Evolutionary conservation across 2,888 invertebrate genomes (phyloP).

Genomic region (Prosopocoilus inquinatus): DNA sequence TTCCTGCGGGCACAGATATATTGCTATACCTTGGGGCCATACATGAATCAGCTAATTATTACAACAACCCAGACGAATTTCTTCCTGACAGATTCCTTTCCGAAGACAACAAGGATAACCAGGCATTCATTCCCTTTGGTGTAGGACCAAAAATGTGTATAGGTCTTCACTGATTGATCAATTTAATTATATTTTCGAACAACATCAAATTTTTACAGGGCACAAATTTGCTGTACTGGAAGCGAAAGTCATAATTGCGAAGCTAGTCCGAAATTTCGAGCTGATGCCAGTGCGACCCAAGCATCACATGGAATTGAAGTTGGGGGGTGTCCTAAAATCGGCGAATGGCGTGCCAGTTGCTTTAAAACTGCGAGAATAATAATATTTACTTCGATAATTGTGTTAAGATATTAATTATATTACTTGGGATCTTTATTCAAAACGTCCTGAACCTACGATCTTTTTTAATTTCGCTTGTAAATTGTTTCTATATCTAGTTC

Average conservation of each 20-base stretch:
- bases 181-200: no score
- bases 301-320: constrained; percentile 3
- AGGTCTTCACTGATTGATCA: neutral
- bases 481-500: no score
- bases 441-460: no score
- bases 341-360: constrained; percentile 12
- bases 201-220: no score
- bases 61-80: constrained; percentile 21
- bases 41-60: constrained; percentile 15
- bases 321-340: constrained; percentile 13
- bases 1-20: no score
- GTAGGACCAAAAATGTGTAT: constrained; percentile 1
- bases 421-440: no score
- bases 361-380: no score
- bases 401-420: no score
- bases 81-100: constrained; percentile 20
- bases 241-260: no score
- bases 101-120: neutral
- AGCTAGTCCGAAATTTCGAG: constrained; percentile 8
- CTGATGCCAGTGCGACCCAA: neutral
- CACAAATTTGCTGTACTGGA: no score
- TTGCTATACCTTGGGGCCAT: constrained; percentile 6
- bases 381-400: no score
- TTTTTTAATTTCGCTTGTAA: no score
- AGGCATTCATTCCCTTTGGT: constrained; percentile 1